These are phyloP conservation scores for Onchidella celtica DNA, from an alignment of 2,888 invertebrate species.

Conservation along the genomic window DNA sequence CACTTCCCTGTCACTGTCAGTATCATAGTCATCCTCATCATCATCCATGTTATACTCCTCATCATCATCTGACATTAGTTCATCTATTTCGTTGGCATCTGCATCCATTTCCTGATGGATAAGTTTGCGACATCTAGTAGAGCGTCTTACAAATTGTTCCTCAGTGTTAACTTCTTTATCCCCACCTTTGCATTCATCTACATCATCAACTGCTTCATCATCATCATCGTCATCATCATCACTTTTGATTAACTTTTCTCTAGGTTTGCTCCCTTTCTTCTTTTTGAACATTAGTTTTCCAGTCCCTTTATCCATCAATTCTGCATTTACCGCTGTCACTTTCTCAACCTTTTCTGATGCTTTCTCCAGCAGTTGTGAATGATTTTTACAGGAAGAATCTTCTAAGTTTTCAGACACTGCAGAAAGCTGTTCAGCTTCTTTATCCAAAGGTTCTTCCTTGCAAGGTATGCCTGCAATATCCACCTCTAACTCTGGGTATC, in stretches of 20 bases:
- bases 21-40: constrained; percentile 29
- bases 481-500: constrained; percentile 28
- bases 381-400: too few species aligned
- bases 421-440: too few species aligned
- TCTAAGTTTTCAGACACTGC: too few species aligned
- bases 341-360: not conserved
- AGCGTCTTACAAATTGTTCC: constrained; percentile 36
- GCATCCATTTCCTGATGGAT: constrained; percentile 3
- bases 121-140: constrained; percentile 31
- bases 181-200: not conserved
- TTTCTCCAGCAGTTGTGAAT: too few species aligned
- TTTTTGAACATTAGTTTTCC: constrained; percentile 36
- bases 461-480: constrained; percentile 41
- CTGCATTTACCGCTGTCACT: not conserved
- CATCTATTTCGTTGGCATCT: constrained; percentile 38
- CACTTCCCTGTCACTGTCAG: not conserved
- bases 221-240: not conserved
- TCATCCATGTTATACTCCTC: constrained; percentile 41
- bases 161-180: not conserved
- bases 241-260: not conserved
- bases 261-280: constrained; percentile 23
- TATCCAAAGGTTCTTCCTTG: constrained; percentile 10
- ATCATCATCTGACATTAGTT: constrained; percentile 44
- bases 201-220: not conserved
- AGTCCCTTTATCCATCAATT: constrained; percentile 22